These are phyloP conservation scores for Lycorma delicatula DNA, from an alignment of 1,140 invertebrate species.

Conservation along the genomic window DNA sequence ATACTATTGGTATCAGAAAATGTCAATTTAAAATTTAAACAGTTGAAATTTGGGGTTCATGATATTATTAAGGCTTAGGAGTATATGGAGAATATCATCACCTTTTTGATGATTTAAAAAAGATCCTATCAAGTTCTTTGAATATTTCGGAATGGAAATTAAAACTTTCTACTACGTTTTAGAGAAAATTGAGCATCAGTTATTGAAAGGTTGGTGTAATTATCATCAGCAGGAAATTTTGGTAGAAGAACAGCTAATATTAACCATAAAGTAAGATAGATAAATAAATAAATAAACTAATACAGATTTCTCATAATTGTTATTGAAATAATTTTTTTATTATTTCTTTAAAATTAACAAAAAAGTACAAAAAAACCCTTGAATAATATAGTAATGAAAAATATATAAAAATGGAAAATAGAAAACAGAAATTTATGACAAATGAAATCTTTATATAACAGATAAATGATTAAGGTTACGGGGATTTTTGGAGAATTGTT, in stretches of 20 bases:
- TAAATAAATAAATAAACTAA: background rate
- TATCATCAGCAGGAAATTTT: background rate
- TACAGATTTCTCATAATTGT: background rate
- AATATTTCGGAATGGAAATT: constrained; percentile 6
- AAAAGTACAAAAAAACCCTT: too few species aligned
- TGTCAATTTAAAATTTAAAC: constrained; percentile 8
- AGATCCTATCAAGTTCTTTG: constrained; percentile 3
- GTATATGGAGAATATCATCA: background rate
- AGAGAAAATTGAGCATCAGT: constrained; percentile 7
- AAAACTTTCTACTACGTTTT: constrained; percentile 5
- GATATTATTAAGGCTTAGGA: constrained; percentile 2
- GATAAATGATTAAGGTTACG: background rate
- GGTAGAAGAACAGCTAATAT: background rate
- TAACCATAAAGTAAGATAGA: constrained; percentile 15
- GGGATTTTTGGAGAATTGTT: background rate
- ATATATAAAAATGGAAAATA: background rate
- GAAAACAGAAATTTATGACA: background rate
- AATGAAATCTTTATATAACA: background rate
- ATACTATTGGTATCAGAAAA: too few species aligned
- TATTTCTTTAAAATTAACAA: background rate
- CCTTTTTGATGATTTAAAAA: background rate
- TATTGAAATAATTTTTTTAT: background rate
- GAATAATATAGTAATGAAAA: too few species aligned
- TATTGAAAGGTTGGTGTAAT: constrained; percentile 7
- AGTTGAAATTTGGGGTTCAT: background rate